A percentile compares a stretch with the other conserved stretches of the same genome.
phyloP scores from a whole-genome alignment of 2,797 vertebrate genomes.

The Furcifer pardalis region DNA sequence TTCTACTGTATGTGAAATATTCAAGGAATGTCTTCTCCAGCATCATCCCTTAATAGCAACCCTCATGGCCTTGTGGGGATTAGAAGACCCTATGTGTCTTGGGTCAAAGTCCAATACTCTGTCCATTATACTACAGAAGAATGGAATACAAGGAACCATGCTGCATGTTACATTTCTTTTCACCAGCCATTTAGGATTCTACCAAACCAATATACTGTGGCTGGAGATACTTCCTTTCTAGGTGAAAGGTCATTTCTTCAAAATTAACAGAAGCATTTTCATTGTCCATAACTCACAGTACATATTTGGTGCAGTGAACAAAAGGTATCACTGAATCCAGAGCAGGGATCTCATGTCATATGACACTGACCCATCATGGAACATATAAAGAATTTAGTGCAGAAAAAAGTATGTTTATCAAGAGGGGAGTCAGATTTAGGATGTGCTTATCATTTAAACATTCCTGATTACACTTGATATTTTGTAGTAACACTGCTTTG shows the following conservation, averaged over 20 bases:
- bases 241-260: not conserved
- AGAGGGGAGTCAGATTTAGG: conserved; percentile 24
- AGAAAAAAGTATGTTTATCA: not conserved
- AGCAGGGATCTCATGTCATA: conserved; percentile 23
- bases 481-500: conserved; percentile 24
- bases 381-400: not conserved
- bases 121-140: no score
- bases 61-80: no score
- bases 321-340: conserved; percentile 3
- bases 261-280: not conserved
- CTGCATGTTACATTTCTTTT: not conserved
- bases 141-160: no score
- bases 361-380: not conserved
- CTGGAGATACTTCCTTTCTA: not conserved
- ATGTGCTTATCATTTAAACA: conserved; percentile 21
- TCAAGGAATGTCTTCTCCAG: no score
- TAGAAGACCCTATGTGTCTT: no score
- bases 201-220: no score
- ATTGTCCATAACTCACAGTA: not conserved
- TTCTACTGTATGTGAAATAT: no score
- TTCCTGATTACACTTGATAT: conserved; percentile 32
- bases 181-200: not conserved
- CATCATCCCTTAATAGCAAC: no score
- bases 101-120: no score
- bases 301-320: not conserved